Base-by-base conservation (phyloP, 2,797 vertebrate species). In the Melanotaenia parkinsoni region DNA sequence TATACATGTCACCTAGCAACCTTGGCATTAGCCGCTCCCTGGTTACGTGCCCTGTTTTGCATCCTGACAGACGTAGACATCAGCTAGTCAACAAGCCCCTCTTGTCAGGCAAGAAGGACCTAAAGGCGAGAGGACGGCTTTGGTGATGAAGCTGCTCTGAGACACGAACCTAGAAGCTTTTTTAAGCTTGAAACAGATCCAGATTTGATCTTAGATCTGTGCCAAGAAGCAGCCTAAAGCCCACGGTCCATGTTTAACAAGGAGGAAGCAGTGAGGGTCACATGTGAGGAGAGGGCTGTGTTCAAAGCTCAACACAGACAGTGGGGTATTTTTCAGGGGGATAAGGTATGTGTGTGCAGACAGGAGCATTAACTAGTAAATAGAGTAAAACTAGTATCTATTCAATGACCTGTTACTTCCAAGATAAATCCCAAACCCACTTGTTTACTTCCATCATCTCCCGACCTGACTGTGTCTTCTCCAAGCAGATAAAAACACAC, bases 1-100 rank as follows among this genome's bases (percentile, higher is more conserved):
- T 86, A 76, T 57, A 77, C 59, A 72, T 38, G 89, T 93, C 94
- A 93, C 93, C 94, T 92, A 93, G 94, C 92, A 89, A 93, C 90
- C 87, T 77, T 84, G 86, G 92, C 86, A 87, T 86, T 87, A 84
- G 86, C 87, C 88, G 43, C 60, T 83, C 81, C 74, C 85, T 58
- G 38, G 76, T 70, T 60, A 59, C 85, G 85, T 70, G 79, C 80
- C 87, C 81, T 35, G 56, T 70, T 1, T 76, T 51, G 12, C 77
- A 73, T 72, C 83, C 85, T 60, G 70, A 69, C 67, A 47, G 71
- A 82, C 73, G 16, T 26, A 63, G 78, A 80, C 86, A 79, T 66
- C 65, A 66, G 38, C 63, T 24, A 72, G 77, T 84, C 90, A 80
- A 35, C 67, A 40, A 30, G 68, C 33, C 43, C 77, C 76, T 63